A percentile compares a stretch with the other conserved stretches of the same genome.
Conservation (phyloP, 2,888 invertebrate species). For the Bruchidius siliquastri region DNA sequence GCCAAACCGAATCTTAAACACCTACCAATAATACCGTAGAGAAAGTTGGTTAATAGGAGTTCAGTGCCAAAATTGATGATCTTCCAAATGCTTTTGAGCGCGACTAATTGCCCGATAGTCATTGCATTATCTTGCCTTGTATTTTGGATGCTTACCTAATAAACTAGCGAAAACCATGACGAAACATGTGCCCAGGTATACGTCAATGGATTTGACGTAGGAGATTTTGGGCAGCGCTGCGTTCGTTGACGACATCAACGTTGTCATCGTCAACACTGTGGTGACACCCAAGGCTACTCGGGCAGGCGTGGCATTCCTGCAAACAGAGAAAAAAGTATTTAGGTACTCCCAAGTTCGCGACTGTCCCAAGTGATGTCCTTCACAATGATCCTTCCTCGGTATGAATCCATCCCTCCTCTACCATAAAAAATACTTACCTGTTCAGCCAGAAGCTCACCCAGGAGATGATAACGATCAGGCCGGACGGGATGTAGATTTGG, state of each 20-base stretch:
- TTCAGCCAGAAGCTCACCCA: constrained; percentile 98
- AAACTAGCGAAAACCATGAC: constrained; percentile 98
- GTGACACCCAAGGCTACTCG: constrained; percentile 91
- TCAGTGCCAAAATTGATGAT: too few species aligned
- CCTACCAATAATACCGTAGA: too few species aligned
- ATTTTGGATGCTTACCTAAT: constrained; percentile 73
- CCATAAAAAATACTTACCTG: constrained; percentile 37
- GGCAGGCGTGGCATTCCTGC: constrained; percentile 84
- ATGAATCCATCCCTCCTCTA: too few species aligned
- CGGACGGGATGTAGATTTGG: constrained; percentile 97
- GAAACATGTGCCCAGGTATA: constrained; percentile 96
- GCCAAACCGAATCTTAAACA: too few species aligned
- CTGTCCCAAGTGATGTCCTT: too few species aligned
- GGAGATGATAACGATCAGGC: constrained; percentile 93
- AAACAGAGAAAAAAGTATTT: neutral
- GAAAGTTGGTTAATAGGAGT: too few species aligned
- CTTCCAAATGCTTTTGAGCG: too few species aligned
- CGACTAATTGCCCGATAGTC: too few species aligned
- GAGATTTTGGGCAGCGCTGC: constrained; percentile 96
- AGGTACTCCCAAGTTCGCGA: too few species aligned
- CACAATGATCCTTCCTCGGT: too few species aligned
- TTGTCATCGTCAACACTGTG: constrained; percentile 96
- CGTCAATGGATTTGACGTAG: constrained; percentile 96
- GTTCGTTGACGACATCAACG: constrained; percentile 94
- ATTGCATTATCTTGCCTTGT: too few species aligned